phyloP scores from a whole-genome alignment of 2,113 vertebrate genomes.

The Gobius niger region DNA sequence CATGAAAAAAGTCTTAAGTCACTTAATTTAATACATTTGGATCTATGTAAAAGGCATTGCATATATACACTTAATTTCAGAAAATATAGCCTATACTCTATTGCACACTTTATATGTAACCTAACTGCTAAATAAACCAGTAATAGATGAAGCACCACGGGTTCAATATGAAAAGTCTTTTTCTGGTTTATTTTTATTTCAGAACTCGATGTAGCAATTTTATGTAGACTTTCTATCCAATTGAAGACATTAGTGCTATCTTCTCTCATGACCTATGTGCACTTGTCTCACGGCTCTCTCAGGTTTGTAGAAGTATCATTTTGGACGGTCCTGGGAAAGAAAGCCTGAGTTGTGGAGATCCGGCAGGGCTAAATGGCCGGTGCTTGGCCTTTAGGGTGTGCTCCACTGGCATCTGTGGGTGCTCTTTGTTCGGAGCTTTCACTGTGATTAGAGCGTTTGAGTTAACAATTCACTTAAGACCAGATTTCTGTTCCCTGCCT shows the following conservation, averaged over 20 bases:
- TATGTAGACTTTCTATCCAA: no score
- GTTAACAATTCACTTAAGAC: slow-evolving; percentile 91
- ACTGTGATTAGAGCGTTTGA: slow-evolving; percentile 94
- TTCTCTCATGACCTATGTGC: background rate
- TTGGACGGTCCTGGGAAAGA: slow-evolving; percentile 26
- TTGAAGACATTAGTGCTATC: background rate
- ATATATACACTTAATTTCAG: no score
- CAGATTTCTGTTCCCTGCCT: slow-evolving; percentile 37
- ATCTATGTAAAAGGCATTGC: no score
- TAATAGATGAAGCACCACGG: no score
- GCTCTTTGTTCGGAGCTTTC: slow-evolving; percentile 92
- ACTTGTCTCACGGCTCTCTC: background rate
- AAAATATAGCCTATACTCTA: no score
- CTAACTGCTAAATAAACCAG: no score
- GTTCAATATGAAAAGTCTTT: no score
- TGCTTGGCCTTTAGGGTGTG: slow-evolving; percentile 79
- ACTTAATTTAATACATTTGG: no score
- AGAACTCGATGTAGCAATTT: no score
- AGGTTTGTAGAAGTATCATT: slow-evolving; percentile 40
- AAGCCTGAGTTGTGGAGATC: slow-evolving; percentile 36
- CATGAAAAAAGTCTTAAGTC: no score
- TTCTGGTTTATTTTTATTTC: no score
- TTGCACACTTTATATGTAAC: no score
- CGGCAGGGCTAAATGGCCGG: slow-evolving; percentile 83
- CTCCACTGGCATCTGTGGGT: slow-evolving; percentile 80